Conservation (phyloP, 2,113 vertebrate genomes). For the Seriola aureovittata region DNA sequence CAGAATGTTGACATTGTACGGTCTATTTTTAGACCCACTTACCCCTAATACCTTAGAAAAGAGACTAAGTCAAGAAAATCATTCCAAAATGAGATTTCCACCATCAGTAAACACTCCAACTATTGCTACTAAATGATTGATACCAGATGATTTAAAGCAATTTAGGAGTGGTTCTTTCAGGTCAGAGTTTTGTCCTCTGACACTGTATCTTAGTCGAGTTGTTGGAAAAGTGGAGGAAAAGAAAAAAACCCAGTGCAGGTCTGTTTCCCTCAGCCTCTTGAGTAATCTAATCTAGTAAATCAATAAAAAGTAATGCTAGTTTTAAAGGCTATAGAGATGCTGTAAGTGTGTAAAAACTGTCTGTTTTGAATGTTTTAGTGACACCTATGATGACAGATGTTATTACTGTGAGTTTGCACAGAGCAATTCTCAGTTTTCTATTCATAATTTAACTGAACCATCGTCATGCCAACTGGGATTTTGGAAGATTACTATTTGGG, state of each 20-base stretch:
- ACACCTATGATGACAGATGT: not conserved
- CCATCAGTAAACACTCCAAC: not conserved
- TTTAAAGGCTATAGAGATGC: not conserved
- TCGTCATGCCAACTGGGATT: not conserved
- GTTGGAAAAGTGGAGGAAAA: not conserved
- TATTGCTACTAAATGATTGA: not conserved
- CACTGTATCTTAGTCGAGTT: not conserved
- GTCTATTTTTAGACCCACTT: constrained; percentile 69
- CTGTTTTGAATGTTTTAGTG: constrained; percentile 3
- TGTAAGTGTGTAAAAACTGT: not conserved
- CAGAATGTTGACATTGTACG: constrained; percentile 62
- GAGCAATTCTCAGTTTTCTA: not conserved
- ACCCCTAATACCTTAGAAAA: constrained; percentile 29
- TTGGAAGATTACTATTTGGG: not conserved
- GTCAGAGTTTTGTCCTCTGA: constrained; percentile 1
- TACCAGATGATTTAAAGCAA: not conserved
- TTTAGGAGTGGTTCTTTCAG: not conserved
- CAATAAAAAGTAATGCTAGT: not conserved
- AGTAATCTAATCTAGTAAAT: constrained; percentile 8
- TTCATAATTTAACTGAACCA: not conserved
- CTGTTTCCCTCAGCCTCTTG: not conserved
- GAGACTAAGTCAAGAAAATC: constrained; percentile 4
- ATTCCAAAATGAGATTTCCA: not conserved
- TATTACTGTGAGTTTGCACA: not conserved
- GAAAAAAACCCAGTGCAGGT: not conserved